Evolutionary conservation across 2,888 invertebrate species (phyloP).

Genomic region (Allolobophora icterica): DNA sequence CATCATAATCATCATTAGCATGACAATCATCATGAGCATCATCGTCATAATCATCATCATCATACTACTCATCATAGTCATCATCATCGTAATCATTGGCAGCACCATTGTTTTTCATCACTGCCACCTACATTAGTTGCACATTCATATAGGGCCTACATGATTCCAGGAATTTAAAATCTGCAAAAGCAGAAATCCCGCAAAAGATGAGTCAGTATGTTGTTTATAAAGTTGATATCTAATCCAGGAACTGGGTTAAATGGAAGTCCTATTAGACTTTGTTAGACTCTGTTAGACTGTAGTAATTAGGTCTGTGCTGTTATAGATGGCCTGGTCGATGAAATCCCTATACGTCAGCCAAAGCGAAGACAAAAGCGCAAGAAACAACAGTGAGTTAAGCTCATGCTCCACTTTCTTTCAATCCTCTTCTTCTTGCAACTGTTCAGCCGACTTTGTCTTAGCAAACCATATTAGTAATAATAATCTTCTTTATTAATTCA

Average conservation of each 20-base stretch:
- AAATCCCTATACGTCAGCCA: neutral
- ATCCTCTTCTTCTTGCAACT: too few relatives aligned
- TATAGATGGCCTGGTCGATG: constrained; percentile 8
- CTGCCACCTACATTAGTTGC: too few relatives aligned
- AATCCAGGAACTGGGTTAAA: neutral
- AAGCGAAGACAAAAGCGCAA: neutral
- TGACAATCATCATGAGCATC: neutral
- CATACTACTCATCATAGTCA: neutral
- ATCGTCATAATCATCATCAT: neutral
- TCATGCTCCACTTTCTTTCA: neutral
- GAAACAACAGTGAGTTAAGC: constrained; percentile 2
- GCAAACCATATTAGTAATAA: too few relatives aligned
- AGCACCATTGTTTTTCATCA: neutral
- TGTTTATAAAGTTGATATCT: neutral
- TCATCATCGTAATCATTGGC: neutral
- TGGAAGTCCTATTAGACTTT: neutral
- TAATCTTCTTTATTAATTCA: too few relatives aligned
- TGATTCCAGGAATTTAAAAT: neutral
- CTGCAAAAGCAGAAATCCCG: neutral
- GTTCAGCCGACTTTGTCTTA: too few relatives aligned
- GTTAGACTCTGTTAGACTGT: too few relatives aligned
- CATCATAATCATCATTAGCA: neutral
- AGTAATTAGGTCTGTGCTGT: neutral
- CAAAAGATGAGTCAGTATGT: neutral
- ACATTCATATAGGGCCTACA: neutral